Base-by-base conservation (phyloP, 2,113 vertebrate genomes). In the Sinocyclocheilus anshuiensis region DNA sequence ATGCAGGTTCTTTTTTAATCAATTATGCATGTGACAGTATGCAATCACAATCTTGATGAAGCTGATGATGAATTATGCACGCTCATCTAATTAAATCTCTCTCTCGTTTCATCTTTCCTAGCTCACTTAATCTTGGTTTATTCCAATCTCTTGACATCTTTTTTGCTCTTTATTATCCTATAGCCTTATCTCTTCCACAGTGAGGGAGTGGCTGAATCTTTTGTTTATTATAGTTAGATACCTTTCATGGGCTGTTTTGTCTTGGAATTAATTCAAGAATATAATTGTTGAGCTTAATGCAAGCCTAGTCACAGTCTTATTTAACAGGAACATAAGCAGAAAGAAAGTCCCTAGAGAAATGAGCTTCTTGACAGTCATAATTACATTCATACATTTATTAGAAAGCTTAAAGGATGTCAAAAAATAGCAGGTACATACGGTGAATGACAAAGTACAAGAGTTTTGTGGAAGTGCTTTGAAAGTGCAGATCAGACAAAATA, bases 41-140 rank as follows among this genome's bases (percentile, higher is more conserved):
- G 78, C 78, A 83, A 77, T 86, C 85, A 82, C 72, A 55, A 81
- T 77, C 85, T 83, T 63, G 83, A 88, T 77, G 78, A 81, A 85
- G 61, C 33, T 59, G 61, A 85, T 39, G 6, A 45, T 88, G 80
- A 88, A 88, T 88, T 85, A 88, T 82, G 84, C 71, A 71, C 78
- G 55, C 71, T 82, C 78, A 69, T 76, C 84, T 88, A 85, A 88
- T 88, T 85, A 88, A 88, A 77, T 45, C n/a, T 53, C 71, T 77
- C 50, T 77, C 71, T 50, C 26, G 16, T 75, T 84, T 81, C 75
- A 71, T 78, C 63, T 83, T 84, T 63, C 71, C 65, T 78, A 69
- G 29, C 83, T 80, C 71, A 55, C 81, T 78, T 65, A 36, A 57
- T 77, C 61, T 65, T 67, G 61, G 57, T 63, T 84, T 67, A 71